These are phyloP conservation scores for Candoia aspera DNA, from an alignment of 2,113 vertebrate species.

Conservation along the genomic window DNA sequence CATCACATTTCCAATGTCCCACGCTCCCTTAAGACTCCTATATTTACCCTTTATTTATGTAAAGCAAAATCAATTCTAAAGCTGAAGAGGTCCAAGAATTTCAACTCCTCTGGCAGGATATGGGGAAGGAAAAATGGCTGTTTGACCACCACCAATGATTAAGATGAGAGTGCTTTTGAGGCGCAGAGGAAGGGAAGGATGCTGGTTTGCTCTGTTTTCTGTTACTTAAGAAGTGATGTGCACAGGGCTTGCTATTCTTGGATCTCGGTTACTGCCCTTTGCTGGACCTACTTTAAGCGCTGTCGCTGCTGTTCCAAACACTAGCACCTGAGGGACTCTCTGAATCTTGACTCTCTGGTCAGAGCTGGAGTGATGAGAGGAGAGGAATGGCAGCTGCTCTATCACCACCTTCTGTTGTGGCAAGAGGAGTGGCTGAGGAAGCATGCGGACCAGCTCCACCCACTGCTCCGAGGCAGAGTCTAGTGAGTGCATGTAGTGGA, in stretches of 20 bases:
- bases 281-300: conserved; percentile 74
- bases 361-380: conserved; percentile 62
- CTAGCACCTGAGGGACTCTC: conserved; percentile 71
- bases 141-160: not conserved
- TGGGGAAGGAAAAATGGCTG: not conserved
- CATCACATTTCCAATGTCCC: not conserved
- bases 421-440: conserved; percentile 67
- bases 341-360: conserved; percentile 74
- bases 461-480: conserved; percentile 59
- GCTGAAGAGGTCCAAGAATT: conserved; percentile 19
- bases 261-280: conserved; percentile 26
- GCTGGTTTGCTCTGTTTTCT: not conserved
- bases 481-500: conserved; percentile 54
- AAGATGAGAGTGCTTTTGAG: not conserved
- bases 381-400: conserved; percentile 65
- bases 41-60: not conserved
- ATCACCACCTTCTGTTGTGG: conserved; percentile 66
- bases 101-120: conserved; percentile 4
- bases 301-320: conserved; percentile 66
- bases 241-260: conserved; percentile 17
- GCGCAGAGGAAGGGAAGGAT: not conserved
- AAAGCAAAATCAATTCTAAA: not conserved
- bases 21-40: not conserved
- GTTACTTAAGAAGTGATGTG: not conserved
- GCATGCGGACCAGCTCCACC: conserved; percentile 68